Evolutionary conservation across 2,888 invertebrate genomes (phyloP).

Genomic region (Syrista parreyssii): DNA sequence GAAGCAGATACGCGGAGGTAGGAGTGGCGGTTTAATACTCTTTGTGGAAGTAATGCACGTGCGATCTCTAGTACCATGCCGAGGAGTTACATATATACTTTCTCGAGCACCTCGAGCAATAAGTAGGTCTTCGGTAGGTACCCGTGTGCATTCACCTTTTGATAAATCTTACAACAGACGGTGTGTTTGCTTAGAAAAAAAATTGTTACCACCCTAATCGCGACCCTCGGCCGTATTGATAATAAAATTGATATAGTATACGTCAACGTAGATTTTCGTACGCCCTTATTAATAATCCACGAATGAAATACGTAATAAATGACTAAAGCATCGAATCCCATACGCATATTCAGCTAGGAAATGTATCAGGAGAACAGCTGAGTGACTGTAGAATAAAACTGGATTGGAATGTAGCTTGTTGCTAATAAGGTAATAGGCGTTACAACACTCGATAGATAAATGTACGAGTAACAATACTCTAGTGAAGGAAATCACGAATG

Average conservation of each 20-base stretch:
- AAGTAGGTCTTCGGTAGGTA: background rate
- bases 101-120: background rate
- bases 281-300: background rate
- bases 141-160: background rate
- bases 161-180: background rate
- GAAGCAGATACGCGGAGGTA: constrained; percentile 18
- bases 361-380: background rate
- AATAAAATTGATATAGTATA: background rate
- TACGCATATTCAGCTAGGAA: background rate
- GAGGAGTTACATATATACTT: background rate
- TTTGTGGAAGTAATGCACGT: constrained; percentile 43
- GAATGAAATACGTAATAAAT: background rate
- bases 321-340: background rate
- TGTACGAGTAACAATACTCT: background rate
- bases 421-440: background rate
- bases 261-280: background rate
- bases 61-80: constrained; percentile 33
- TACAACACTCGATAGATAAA: background rate
- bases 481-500: background rate
- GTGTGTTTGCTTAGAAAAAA: background rate
- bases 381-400: background rate
- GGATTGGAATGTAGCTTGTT: background rate
- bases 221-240: background rate
- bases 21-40: constrained; percentile 43
- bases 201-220: background rate